Conservation (phyloP, 2,888 invertebrate species). For the Noctua fimbriata region DNA sequence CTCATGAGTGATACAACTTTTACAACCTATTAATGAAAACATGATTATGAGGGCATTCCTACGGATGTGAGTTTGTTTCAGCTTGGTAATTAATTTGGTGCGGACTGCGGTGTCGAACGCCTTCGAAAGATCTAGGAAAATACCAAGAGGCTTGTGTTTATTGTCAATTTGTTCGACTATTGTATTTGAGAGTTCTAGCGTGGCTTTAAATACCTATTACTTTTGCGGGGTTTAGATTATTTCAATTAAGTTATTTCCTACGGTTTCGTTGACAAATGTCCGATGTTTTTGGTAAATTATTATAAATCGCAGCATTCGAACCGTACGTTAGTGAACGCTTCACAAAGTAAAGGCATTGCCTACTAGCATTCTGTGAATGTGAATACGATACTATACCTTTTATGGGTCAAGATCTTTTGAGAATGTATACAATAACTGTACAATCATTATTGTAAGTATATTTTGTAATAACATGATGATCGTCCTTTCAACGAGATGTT, state of each 20-base stretch:
- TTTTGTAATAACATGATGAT: constrained; percentile 10
- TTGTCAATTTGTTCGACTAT: neutral
- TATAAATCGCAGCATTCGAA: constrained; percentile 22
- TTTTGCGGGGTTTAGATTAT: neutral
- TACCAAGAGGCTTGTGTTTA: neutral
- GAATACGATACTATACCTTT: constrained; percentile 48
- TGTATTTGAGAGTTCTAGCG: neutral
- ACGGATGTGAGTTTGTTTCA: neutral
- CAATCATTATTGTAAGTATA: constrained; percentile 14
- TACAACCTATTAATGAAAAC: neutral
- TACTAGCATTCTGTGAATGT: constrained; percentile 21
- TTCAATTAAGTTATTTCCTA: neutral
- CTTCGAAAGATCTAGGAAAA: neutral
- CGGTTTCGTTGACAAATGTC: neutral
- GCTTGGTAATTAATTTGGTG: neutral
- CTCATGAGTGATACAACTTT: neutral
- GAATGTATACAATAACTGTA: constrained; percentile 51
- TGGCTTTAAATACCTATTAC: neutral
- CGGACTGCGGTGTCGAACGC: neutral
- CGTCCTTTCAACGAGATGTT: neutral
- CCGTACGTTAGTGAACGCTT: constrained; percentile 52
- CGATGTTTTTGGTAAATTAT: neutral
- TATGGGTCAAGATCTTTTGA: constrained; percentile 60
- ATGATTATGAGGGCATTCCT: neutral
- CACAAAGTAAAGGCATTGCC: constrained; percentile 28